Base-by-base conservation (phyloP, 2,113 vertebrate species). In the Himantopus leucocephalus region DNA sequence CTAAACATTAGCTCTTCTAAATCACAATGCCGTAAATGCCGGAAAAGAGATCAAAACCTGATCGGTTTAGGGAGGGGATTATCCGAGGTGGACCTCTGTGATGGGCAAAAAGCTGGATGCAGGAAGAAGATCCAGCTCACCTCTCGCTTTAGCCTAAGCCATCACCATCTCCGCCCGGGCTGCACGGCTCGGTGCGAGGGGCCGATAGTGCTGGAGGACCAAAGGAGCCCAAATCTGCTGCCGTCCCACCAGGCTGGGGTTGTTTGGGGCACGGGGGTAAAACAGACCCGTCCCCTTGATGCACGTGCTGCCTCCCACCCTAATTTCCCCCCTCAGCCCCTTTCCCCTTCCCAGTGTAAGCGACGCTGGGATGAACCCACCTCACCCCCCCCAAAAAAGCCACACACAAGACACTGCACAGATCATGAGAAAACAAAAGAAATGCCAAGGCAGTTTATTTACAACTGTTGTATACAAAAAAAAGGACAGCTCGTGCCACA, bases 371-470 rank as follows among this genome's bases (percentile, higher is more conserved):
- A 41, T 24, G 12, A 3, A 3, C 12, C 22, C 5, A 0, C 5
- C 22, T 7, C 29, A 3, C 30, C 12, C 8, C 14, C 17, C 5
- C 1, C 83, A 70, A 21, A 12, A 26, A 39, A 53, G 37, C 10
- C 59, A 52, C 39, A 39, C 39, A 23, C 22, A 22, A 73, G 45
- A 58, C 73, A 8, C n/a, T 6, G 11, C 91, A 22, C 37, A 55
- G 58, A 9, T 43, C 43, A 10, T 72, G 84, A 92, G 95, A 96
- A 95, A 96, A 67, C 22, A 2, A 75, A 93, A 91, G 81, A 95
- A 96, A 97, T 73, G 96, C 96, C 94, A 90, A 96, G 96, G 95
- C 96, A 94, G 95, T 97, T 97, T 97, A 97, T 97, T 97, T 97
- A 97, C 96, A 97, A 91, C 71, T 2, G 29, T 89, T 91, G 88